phyloP scores from a whole-genome alignment of 2,797 vertebrate species.

The Crocidura indochinensis region DNA sequence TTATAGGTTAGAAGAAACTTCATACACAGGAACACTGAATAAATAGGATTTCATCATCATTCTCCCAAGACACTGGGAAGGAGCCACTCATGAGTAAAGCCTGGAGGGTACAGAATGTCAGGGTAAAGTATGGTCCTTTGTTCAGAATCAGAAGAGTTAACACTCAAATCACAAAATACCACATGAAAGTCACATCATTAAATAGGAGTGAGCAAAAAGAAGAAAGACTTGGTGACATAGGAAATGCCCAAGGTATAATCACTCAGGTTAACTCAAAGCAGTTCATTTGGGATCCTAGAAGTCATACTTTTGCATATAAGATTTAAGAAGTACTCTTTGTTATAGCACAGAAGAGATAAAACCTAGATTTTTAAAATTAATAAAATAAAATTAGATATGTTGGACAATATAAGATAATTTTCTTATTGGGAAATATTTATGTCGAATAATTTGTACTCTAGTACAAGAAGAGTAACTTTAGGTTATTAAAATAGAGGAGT shows the following conservation, averaged over 20 bases:
- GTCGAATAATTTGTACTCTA: slow-evolving; percentile 13
- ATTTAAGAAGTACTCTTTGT: background rate
- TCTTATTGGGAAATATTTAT: background rate
- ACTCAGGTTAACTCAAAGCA: slow-evolving; percentile 29
- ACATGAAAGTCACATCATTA: slow-evolving; percentile 75
- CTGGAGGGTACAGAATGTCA: slow-evolving; percentile 58
- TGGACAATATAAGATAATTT: background rate
- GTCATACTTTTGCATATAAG: slow-evolving; percentile 46
- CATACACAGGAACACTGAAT: slow-evolving; percentile 73
- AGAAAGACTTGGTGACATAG: slow-evolving; percentile 23
- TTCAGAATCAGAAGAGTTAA: slow-evolving; percentile 81
- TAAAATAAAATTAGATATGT: slow-evolving; percentile 12
- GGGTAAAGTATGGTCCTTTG: slow-evolving; percentile 77
- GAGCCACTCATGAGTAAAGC: slow-evolving; percentile 74
- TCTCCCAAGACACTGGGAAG: slow-evolving; percentile 76
- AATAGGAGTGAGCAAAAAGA: slow-evolving; percentile 58
- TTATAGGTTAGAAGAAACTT: slow-evolving; percentile 80
- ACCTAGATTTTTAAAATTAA: background rate
- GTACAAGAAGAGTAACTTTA: slow-evolving; percentile 7
- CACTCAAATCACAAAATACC: slow-evolving; percentile 76
- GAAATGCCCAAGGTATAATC: slow-evolving; percentile 18
- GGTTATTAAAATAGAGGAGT: slow-evolving; percentile 42
- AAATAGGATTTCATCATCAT: slow-evolving; percentile 79
- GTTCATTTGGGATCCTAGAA: background rate
- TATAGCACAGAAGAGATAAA: slow-evolving; percentile 14